Evolutionary conservation across 92 coral and sea anemone genomes (phyloP).

Genomic region (Hydrozoanthus gracilis): DNA sequence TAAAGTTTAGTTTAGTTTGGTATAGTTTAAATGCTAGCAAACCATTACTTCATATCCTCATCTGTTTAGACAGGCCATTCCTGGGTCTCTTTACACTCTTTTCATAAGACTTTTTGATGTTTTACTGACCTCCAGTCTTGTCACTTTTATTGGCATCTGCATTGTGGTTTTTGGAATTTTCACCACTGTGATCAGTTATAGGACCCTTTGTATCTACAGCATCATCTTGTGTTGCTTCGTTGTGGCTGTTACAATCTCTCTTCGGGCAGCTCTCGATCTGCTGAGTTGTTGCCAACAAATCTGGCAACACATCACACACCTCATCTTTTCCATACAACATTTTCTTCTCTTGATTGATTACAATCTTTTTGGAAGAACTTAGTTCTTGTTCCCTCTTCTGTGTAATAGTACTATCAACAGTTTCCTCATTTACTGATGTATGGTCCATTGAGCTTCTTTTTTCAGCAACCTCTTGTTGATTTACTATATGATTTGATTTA

Average conservation of each 20-base stretch:
- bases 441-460: not conserved
- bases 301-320: not conserved
- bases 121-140: not conserved
- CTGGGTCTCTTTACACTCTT: not conserved
- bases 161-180: not conserved
- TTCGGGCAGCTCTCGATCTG: not conserved
- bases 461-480: not conserved
- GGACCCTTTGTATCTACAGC: not conserved
- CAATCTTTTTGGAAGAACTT: not conserved
- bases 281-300: conserved; percentile 13
- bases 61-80: not conserved
- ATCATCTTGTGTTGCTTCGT: not conserved
- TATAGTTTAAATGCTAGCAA: no score
- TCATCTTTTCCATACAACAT: not conserved
- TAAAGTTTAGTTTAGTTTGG: no score
- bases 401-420: not conserved
- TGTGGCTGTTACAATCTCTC: not conserved
- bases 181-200: not conserved
- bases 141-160: not conserved
- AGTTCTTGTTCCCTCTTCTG: not conserved
- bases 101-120: not conserved
- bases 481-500: not conserved
- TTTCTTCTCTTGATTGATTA: not conserved
- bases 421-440: not conserved
- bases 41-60: not conserved